phyloP scores from a whole-genome alignment of 2,113 vertebrate genomes.

The Telmatochromis sp. region DNA sequence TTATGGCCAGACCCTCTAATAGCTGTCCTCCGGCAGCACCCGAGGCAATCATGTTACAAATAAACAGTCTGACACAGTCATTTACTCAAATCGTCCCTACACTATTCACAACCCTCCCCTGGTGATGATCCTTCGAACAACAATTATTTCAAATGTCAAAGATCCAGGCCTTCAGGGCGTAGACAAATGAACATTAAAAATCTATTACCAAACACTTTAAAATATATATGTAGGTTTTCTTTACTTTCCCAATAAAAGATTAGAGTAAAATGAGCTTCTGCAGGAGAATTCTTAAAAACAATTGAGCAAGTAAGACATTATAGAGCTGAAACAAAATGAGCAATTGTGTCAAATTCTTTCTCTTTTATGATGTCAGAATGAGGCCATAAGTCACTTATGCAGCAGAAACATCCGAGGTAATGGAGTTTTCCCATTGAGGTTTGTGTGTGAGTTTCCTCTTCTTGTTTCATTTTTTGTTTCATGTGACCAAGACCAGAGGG shows the following conservation, averaged over 20 bases:
- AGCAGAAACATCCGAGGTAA: background rate
- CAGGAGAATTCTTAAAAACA: background rate
- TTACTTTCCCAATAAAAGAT: slow-evolving; percentile 18
- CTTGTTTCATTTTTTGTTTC: slow-evolving; percentile 76
- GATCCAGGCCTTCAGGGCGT: slow-evolving; percentile 87
- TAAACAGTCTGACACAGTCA: slow-evolving; percentile 99
- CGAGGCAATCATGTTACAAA: slow-evolving; percentile 92
- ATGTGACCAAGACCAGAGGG: slow-evolving; percentile 71
- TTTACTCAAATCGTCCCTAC: slow-evolving; percentile 98
- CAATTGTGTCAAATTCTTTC: background rate
- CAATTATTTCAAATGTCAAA: slow-evolving; percentile 99
- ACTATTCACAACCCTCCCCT: slow-evolving; percentile 94
- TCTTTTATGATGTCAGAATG: background rate
- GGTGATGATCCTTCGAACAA: slow-evolving; percentile 98
- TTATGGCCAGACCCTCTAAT: slow-evolving; percentile 92
- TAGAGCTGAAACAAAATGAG: background rate
- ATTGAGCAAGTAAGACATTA: background rate
- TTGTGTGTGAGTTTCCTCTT: slow-evolving; percentile 76
- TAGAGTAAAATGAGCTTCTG: background rate
- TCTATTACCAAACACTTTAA: slow-evolving; percentile 89
- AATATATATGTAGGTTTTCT: slow-evolving; percentile 83
- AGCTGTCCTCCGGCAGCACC: slow-evolving; percentile 90
- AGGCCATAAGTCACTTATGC: background rate
- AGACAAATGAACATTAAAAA: slow-evolving; percentile 98
- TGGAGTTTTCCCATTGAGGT: slow-evolving; percentile 31